phyloP scores from a whole-genome alignment of 2,113 vertebrate species.

The Macrotis lagotis region DNA sequence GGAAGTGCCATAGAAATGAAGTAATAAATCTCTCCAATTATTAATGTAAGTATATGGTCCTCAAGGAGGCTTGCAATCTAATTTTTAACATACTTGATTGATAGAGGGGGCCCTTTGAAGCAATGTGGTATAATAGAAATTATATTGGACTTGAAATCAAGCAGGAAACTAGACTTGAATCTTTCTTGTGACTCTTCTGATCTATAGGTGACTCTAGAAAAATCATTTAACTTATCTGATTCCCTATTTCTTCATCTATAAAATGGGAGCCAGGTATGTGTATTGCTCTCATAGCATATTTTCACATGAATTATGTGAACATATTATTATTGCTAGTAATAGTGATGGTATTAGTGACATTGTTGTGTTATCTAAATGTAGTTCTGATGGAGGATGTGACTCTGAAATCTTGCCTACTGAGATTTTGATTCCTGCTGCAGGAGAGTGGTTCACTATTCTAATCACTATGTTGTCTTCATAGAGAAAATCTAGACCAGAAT shows the following conservation, averaged over 20 bases:
- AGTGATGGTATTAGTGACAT: neutral
- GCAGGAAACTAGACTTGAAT: neutral
- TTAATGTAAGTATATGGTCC: neutral
- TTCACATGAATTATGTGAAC: neutral
- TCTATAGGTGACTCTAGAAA: neutral
- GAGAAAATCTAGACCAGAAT: neutral
- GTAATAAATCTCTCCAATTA: too few relatives aligned
- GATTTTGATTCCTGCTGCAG: neutral
- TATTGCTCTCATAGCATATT: neutral
- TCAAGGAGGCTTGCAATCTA: slow-evolving; percentile 63
- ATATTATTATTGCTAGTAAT: neutral
- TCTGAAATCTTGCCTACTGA: neutral
- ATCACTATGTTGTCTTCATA: neutral
- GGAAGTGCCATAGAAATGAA: too few relatives aligned
- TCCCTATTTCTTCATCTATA: neutral
- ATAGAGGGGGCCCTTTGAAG: neutral
- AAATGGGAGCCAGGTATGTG: neutral
- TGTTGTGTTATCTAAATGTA: neutral
- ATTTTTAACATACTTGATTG: slow-evolving; percentile 43
- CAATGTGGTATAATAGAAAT: neutral
- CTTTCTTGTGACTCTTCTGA: neutral
- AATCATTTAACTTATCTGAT: neutral
- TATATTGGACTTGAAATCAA: neutral
- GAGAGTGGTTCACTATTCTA: neutral
- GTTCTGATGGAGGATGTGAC: neutral